Evolutionary conservation across 1,140 invertebrate species (phyloP), one percentile per base, ranked within the genome.

Genomic region (Drosophila subobscura): DNA sequence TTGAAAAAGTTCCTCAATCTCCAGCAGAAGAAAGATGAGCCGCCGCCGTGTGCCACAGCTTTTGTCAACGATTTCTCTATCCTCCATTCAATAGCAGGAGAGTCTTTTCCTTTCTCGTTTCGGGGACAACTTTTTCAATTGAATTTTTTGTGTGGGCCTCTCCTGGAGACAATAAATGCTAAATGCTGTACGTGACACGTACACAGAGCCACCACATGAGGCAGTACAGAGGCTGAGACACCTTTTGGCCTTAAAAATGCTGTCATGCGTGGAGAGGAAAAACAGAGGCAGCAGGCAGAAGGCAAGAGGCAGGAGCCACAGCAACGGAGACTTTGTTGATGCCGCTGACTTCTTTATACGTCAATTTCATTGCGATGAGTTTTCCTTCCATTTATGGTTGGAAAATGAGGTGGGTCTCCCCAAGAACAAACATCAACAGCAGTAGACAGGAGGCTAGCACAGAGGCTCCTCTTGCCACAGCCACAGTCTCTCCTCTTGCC

Each of bases 281-380:
- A 60, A 53, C 49, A 66, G 61, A 44, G 42, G 22, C 46, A 33
- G 47, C 33, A 45, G 12, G 64, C 20, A 45, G 16, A 37, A 49
- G 27, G 27, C 25, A 25, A 29, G 46, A 29, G 27, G 27, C 22
- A 12, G 16, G 29, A 65, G 37, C 29, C 16, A 20, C 25, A 52
- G 56, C 8, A 10, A 52, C 16, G 8, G 45, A 73, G 60, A 77
- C 73, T 86, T 86, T 81, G 81, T 86, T 84, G 80, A 84, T 60
- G 81, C 56, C 83, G 78, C 75, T 88, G 81, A 81, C 77, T 86
- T 88, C 83, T 86, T 88, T 81, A 81, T 86, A 86, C 78, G 83
- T 86, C 83, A 86, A 86, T 88, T 86, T 86, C 63, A 68, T 68
- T 52, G 66, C 33, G 73, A 42, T 54, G 81, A 85, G 80, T 81